These are phyloP conservation scores for Drosophila pruinosa DNA, from an alignment of 1,140 invertebrate genomes.

Conservation along the genomic window DNA sequence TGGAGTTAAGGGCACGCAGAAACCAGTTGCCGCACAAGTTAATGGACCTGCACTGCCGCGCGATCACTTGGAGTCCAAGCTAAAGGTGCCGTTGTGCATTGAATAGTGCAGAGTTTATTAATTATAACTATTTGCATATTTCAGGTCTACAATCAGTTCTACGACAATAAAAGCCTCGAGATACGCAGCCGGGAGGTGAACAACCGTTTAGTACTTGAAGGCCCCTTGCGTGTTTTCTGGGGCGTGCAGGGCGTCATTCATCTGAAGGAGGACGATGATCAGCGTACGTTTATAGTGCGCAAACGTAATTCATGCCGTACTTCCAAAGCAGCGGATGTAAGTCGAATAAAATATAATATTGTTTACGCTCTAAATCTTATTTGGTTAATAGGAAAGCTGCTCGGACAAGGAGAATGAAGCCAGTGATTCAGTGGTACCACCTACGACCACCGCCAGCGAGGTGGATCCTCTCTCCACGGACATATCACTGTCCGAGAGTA, in stretches of 20 bases:
- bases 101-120: background rate
- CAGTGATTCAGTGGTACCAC: slow-evolving; percentile 72
- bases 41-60: slow-evolving; percentile 84
- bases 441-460: slow-evolving; percentile 64
- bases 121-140: background rate
- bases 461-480: slow-evolving; percentile 77
- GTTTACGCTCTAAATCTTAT: background rate
- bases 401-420: slow-evolving; percentile 80
- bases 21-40: slow-evolving; percentile 48
- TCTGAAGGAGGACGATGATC: slow-evolving; percentile 93
- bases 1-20: slow-evolving; percentile 86
- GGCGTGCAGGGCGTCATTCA: slow-evolving; percentile 92
- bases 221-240: slow-evolving; percentile 92
- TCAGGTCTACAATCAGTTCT: slow-evolving; percentile 87
- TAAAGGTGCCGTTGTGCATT: slow-evolving; percentile 84
- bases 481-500: slow-evolving; percentile 80
- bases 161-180: slow-evolving; percentile 90
- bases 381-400: slow-evolving; percentile 55
- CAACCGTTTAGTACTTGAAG: slow-evolving; percentile 90
- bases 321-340: slow-evolving; percentile 68
- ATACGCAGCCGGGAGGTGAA: slow-evolving; percentile 91
- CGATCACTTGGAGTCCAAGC: slow-evolving; percentile 90
- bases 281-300: slow-evolving; percentile 88
- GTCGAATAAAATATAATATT: background rate
- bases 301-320: slow-evolving; percentile 87